A percentile compares a stretch with the other conserved stretches of the same genome.
Conservation (phyloP, 2,888 invertebrate genomes). For the Hirtodrosophila alboralis region DNA sequence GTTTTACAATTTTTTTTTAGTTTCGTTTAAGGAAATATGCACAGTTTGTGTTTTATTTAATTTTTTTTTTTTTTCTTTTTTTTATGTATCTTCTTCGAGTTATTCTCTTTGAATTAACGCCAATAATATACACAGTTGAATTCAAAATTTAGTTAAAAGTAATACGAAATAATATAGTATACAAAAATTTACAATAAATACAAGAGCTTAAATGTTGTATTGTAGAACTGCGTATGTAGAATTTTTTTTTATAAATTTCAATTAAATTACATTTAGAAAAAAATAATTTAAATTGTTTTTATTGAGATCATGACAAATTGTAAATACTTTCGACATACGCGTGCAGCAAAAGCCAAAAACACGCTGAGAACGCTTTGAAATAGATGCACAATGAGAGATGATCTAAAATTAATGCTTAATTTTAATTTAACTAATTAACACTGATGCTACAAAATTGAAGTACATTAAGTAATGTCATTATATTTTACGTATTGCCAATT, state of each 20-base stretch:
- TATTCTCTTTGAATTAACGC: constrained; percentile 27
- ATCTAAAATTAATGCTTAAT: constrained; percentile 31
- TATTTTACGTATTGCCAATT: constrained; percentile 66
- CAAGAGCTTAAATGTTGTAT: constrained; percentile 22
- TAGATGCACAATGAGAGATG: constrained; percentile 49
- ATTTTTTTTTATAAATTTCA: constrained; percentile 56
- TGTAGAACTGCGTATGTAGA: constrained; percentile 20
- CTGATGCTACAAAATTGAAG: constrained; percentile 29
- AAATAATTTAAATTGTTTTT: constrained; percentile 64
- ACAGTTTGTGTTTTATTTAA: constrained; percentile 68
- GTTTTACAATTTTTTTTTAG: constrained; percentile 55
- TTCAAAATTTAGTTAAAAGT: constrained; percentile 24
- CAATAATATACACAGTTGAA: constrained; percentile 52
- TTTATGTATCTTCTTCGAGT: constrained; percentile 21
- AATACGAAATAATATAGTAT: constrained; percentile 24
- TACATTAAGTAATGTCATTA: constrained; percentile 19
- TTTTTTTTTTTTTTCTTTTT: too few relatives aligned
- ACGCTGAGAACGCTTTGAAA: constrained; percentile 76
- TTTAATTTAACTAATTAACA: constrained; percentile 39
- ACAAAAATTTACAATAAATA: constrained; percentile 32
- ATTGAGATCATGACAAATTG: constrained; percentile 74
- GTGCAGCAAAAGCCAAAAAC: constrained; percentile 61
- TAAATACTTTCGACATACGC: constrained; percentile 72
- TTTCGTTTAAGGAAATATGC: constrained; percentile 72
- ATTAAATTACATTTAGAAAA: constrained; percentile 68